Percentiles rank a stretch among this genome's conserved stretches.
These are phyloP conservation scores for Stomatorhinus ivindoensis DNA, from an alignment of 2,113 vertebrate species.

Conservation along the genomic window DNA sequence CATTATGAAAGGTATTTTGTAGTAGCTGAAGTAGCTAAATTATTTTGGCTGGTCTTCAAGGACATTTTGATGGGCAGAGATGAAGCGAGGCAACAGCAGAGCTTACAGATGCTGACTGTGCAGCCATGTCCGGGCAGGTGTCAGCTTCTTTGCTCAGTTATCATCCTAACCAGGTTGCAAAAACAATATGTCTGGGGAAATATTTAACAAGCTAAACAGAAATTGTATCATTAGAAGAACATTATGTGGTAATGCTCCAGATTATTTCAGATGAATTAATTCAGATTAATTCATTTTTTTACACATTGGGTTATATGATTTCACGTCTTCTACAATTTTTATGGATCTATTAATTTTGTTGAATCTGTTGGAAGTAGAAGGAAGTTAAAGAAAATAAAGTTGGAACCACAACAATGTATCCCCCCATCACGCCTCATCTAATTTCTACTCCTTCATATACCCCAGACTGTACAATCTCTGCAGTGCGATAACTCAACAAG, in stretches of 20 bases:
- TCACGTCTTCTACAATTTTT: not conserved
- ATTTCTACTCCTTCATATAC: not conserved
- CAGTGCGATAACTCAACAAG: not conserved
- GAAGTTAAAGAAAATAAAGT: not conserved
- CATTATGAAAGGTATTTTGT: not conserved
- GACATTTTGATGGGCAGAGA: not conserved
- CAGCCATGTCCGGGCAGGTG: not conserved
- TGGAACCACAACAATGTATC: not conserved
- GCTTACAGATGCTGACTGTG: not conserved
- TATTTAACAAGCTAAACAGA: not conserved
- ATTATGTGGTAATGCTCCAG: not conserved
- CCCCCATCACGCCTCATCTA: not conserved
- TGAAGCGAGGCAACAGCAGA: not conserved
- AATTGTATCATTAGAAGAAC: not conserved
- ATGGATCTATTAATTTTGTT: not conserved
- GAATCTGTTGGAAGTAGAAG: not conserved
- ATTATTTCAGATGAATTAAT: not conserved
- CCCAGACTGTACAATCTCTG: not conserved
- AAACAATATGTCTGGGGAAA: not conserved
- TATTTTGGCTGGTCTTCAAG: not conserved
- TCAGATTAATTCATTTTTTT: not conserved
- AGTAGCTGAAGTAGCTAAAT: not conserved
- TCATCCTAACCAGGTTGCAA: not conserved
- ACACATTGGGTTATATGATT: not conserved
- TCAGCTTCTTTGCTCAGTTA: not conserved